These are phyloP conservation scores for Illadopsis cleaveri DNA, from an alignment of 2,113 vertebrate species.

Conservation along the genomic window DNA sequence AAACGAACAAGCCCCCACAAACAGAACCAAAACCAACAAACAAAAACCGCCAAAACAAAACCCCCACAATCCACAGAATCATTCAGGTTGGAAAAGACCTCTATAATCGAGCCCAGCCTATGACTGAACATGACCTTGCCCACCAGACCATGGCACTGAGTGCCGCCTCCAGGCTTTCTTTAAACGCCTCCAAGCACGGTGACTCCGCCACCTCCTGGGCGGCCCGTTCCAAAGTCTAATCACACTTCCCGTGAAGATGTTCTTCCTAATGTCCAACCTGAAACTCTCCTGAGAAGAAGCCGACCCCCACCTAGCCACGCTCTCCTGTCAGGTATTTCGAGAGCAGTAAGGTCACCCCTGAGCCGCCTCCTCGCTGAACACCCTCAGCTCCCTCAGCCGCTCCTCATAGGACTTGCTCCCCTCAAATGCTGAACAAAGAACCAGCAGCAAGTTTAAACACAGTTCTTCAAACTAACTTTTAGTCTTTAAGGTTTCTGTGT, in stretches of 20 bases:
- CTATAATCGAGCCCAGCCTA: background rate
- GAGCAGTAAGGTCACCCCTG: background rate
- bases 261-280: background rate
- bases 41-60: background rate
- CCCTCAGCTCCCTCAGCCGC: background rate
- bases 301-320: background rate
- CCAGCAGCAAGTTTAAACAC: background rate
- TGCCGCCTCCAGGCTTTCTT: background rate
- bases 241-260: background rate
- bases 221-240: background rate
- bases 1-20: no score
- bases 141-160: background rate
- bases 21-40: background rate
- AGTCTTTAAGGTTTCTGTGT: background rate
- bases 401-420: background rate
- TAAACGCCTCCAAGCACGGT: background rate
- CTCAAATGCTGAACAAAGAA: background rate
- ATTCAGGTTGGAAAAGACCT: background rate
- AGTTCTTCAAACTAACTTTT: background rate
- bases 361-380: background rate
- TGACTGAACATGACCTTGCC: background rate
- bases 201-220: background rate
- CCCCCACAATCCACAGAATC: background rate
- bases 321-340: no score
- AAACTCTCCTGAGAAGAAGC: background rate